phyloP scores from a whole-genome alignment of 1,140 invertebrate genomes.

The Drosophila malerkotliana region DNA sequence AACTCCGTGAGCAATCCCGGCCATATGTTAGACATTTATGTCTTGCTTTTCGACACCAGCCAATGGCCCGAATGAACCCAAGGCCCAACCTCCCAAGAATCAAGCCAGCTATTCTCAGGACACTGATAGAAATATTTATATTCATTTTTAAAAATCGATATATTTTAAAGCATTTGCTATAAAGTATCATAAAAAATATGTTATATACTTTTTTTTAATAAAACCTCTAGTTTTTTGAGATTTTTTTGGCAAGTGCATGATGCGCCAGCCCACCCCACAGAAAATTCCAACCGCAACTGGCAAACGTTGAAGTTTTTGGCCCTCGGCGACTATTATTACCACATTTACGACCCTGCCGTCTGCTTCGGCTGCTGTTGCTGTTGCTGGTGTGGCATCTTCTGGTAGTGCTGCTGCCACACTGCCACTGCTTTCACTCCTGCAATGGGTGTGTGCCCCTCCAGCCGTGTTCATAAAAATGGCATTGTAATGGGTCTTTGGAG shows the following conservation, averaged over 20 bases:
- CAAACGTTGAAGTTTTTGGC: conserved; percentile 41
- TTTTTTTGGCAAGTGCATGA: conserved; percentile 18
- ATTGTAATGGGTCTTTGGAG: conserved; percentile 53
- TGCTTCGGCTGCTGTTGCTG: conserved; percentile 39
- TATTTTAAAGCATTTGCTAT: not conserved
- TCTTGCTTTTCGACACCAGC: conserved; percentile 68
- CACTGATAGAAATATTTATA: conserved; percentile 8
- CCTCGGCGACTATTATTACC: conserved; percentile 69
- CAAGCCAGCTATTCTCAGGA: not conserved
- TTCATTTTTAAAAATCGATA: not conserved
- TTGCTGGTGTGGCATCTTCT: conserved; percentile 19
- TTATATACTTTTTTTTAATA: not conserved
- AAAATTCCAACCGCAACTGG: conserved; percentile 35
- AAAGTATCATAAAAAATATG: too few relatives aligned
- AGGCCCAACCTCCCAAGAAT: not conserved
- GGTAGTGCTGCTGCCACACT: not conserved
- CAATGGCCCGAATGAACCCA: conserved; percentile 13
- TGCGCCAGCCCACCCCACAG: conserved; percentile 3
- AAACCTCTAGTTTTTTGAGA: not conserved
- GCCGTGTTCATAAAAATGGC: conserved; percentile 50
- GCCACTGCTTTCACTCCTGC: not conserved
- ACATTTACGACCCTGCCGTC: conserved; percentile 67
- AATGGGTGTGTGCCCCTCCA: conserved; percentile 13
- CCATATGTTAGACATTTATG: conserved; percentile 77
- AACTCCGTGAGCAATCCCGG: conserved; percentile 21